Conservation (phyloP, 2,888 invertebrate species). For the Dorcus parallelipipedus region DNA sequence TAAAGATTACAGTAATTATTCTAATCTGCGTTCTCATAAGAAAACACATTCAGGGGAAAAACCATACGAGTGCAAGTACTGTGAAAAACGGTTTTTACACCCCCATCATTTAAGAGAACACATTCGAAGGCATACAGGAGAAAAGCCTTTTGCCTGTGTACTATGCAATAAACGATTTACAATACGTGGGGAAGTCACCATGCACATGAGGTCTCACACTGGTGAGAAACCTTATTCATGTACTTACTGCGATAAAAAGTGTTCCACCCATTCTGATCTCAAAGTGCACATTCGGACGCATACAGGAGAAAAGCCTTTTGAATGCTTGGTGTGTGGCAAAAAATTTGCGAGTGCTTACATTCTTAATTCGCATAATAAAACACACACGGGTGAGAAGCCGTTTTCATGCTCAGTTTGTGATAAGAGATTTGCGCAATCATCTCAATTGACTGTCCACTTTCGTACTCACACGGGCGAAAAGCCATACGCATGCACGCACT, state of each 20-base stretch:
- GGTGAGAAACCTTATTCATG: slow-evolving; percentile 56
- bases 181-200: slow-evolving; percentile 44
- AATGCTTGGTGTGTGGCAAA: slow-evolving; percentile 41
- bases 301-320: slow-evolving; percentile 45
- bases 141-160: slow-evolving; percentile 45
- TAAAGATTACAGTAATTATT: slow-evolving; percentile 43
- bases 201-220: slow-evolving; percentile 56
- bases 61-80: slow-evolving; percentile 47
- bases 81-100: slow-evolving; percentile 45
- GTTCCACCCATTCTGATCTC: slow-evolving; percentile 53
- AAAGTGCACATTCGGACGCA: slow-evolving; percentile 52
- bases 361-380: slow-evolving; percentile 58
- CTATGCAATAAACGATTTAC: slow-evolving; percentile 45
- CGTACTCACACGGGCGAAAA: slow-evolving; percentile 57
- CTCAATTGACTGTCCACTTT: slow-evolving; percentile 58
- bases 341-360: slow-evolving; percentile 62
- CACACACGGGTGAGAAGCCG: slow-evolving; percentile 62
- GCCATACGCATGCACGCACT: slow-evolving; percentile 38
- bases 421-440: slow-evolving; percentile 60
- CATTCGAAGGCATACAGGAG: slow-evolving; percentile 44
- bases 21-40: slow-evolving; percentile 45
- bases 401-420: slow-evolving; percentile 57
- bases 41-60: slow-evolving; percentile 47
- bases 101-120: slow-evolving; percentile 45
- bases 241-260: slow-evolving; percentile 55